Conservation (phyloP, 1,140 invertebrate genomes). For the Heliothis virescens region DNA sequence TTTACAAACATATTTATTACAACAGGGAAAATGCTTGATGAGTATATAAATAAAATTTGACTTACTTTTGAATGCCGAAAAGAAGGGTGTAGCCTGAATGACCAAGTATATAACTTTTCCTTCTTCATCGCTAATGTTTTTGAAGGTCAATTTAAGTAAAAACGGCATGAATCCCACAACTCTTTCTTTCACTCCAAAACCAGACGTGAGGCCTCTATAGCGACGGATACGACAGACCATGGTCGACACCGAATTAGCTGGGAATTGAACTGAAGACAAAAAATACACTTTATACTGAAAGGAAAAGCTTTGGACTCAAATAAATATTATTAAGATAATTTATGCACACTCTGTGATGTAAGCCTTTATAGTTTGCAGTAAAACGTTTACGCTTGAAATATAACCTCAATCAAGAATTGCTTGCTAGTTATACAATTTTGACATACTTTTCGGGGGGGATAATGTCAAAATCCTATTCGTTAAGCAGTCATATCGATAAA, state of each 20-base stretch:
- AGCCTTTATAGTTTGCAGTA: too few relatives aligned
- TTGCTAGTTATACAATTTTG: too few relatives aligned
- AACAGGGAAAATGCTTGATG: too few relatives aligned
- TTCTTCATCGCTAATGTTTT: conserved; percentile 87
- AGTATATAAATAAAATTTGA: background rate
- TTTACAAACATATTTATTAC: background rate
- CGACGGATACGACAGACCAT: conserved; percentile 82
- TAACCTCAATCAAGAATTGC: too few relatives aligned
- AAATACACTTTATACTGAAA: conserved; percentile 23
- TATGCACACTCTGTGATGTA: too few relatives aligned
- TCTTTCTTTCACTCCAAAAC: conserved; percentile 88
- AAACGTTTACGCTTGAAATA: too few relatives aligned
- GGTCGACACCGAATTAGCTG: conserved; percentile 59
- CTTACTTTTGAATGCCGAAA: conserved; percentile 92
- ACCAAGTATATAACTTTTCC: conserved; percentile 89
- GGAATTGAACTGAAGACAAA: conserved; percentile 54
- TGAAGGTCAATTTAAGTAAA: conserved; percentile 90
- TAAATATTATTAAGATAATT: too few relatives aligned
- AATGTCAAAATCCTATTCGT: too few relatives aligned
- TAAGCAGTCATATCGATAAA: too few relatives aligned
- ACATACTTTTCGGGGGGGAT: too few relatives aligned
- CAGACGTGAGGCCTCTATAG: conserved; percentile 82
- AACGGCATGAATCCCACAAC: conserved; percentile 90
- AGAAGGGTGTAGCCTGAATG: conserved; percentile 90
- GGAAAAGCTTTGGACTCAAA: background rate